Base-by-base conservation (phyloP, 2,113 vertebrate species). In the Carassius auratus region DNA sequence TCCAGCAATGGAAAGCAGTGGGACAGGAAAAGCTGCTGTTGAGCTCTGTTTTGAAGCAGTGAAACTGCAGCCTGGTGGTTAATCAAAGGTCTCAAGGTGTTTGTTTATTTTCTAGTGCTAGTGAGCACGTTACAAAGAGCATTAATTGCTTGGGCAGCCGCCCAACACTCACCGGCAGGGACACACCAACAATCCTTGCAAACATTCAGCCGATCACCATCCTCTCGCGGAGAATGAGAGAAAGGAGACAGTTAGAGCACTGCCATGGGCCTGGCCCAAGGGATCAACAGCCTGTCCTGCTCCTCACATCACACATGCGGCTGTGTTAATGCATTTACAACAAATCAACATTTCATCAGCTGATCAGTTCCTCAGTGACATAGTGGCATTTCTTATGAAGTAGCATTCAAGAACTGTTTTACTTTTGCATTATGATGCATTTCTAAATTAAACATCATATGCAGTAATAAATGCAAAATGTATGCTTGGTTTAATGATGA, bases 121-220 rank as follows among this genome's bases (percentile, higher is more conserved):
- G 82, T 82, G 36, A 88, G 85, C 84, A 85, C 68, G 71, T 87
- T 86, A 87, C 74, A 90, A 83, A 82, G 84, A 87, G 55, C 73
- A 82, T 87, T 87, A 87, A 90, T 90, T 90, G 86, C 86, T 87
- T 87, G 87, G 89, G 87, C 87, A 90, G 84, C 30, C 52, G 84
- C 87, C 85, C 89, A 88, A 69, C 17, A 57, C 73, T 87, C 68
- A 82, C 86, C 86, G 50, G 61, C 79, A 77, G 85, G 83, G 78
- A 84, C 71, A 74, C 21, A 21, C 38, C 38, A 38, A 38, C 38
- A 38, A 38, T 38, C 38, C 38, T 5, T 38, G 42, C 13, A 71
- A 81, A 81, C 85, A 76, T 26, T 85, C 85, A 30, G 48, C 68
- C 30, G 26, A 64, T 71, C 81, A 66, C 66, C 66, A 64, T 64